Base-by-base conservation (phyloP, 2,113 vertebrate genomes). In the Anthoscopus minutus region DNA sequence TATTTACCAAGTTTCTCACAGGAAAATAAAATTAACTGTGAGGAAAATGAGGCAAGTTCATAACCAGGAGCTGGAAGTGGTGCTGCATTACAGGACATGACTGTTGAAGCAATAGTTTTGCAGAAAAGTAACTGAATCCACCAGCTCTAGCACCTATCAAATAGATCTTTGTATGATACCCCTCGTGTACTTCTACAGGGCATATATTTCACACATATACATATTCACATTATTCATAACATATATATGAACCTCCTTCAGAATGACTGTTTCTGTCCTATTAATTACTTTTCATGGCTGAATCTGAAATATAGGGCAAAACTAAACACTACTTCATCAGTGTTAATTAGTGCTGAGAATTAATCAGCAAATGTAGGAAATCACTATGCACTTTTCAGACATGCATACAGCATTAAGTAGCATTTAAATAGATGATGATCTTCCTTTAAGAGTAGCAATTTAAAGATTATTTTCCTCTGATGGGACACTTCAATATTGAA, bases 401-500 rank as follows among this genome's bases (percentile, higher is more conserved):
- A 81, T 37, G 77, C 56, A 81, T 30, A 71, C 10, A 86, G 86
- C 31, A 94, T 86, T 92, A 94, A 95, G 60, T 11, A 79, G 61
- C 53, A 57, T 84, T 94, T 93, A 84, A 89, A 73, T 27, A 92
- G 38, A 86, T 31, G 40, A 45, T 94, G 88, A 83, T 84, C 76
- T 88, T 71, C 67, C 58, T 51, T 61, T 57, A 81, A 90, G 72
- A 86, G 60, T 53, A 96, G 80, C 72, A 92, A 60, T 95, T 94
- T 45, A 88, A 69, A 78, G 65, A 86, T 86, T 79, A 89, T 38
- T 92, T 88, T 90, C 69, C 40, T 92, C 60, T 64, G 80, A 88
- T 54, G 61, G 76, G 60, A 92, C 40, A 83, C 69, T 94, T 92
- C 94, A 92, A 84, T 88, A 93, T 40, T 93, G 72, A 92, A 93